These are phyloP conservation scores for Ciconia stormi DNA, from an alignment of 2,113 vertebrate genomes.

Conservation along the genomic window DNA sequence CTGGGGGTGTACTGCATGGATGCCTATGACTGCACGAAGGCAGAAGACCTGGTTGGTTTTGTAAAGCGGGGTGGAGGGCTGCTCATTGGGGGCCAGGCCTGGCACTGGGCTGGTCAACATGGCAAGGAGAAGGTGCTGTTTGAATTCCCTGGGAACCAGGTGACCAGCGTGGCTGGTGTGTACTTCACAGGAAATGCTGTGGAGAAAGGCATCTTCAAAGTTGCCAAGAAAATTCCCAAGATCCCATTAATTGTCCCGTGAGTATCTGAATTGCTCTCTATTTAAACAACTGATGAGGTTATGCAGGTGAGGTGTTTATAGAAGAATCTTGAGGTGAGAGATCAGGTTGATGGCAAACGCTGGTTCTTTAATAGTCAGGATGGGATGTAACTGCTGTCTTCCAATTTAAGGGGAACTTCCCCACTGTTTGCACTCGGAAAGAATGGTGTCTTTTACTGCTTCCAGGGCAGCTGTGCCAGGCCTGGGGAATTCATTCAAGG, in stretches of 20 bases:
- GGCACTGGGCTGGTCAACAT: constrained; percentile 77
- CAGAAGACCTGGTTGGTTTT: constrained; percentile 75
- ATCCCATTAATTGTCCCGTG: constrained; percentile 80
- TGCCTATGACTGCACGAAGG: constrained; percentile 71
- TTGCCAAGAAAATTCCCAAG: constrained; percentile 80
- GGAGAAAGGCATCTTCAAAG: constrained; percentile 70
- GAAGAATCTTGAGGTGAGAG: not conserved
- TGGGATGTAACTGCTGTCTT: not conserved
- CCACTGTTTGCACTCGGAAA: not conserved
- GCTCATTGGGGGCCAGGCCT: constrained; percentile 86
- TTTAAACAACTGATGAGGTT: not conserved
- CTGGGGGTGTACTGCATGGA: constrained; percentile 80
- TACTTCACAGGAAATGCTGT: constrained; percentile 81
- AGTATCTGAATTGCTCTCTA: constrained; percentile 63
- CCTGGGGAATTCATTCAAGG: not conserved
- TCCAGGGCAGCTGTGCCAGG: not conserved
- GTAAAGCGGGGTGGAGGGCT: constrained; percentile 84
- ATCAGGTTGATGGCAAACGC: not conserved
- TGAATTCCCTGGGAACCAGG: constrained; percentile 6
- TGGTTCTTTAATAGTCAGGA: not conserved
- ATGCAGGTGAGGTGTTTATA: not conserved
- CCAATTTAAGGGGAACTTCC: not conserved
- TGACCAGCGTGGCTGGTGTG: constrained; percentile 82
- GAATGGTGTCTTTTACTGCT: not conserved
- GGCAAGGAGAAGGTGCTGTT: constrained; percentile 76